These are phyloP conservation scores for Drepana falcataria DNA, from an alignment of 2,888 invertebrate genomes.

Conservation along the genomic window DNA sequence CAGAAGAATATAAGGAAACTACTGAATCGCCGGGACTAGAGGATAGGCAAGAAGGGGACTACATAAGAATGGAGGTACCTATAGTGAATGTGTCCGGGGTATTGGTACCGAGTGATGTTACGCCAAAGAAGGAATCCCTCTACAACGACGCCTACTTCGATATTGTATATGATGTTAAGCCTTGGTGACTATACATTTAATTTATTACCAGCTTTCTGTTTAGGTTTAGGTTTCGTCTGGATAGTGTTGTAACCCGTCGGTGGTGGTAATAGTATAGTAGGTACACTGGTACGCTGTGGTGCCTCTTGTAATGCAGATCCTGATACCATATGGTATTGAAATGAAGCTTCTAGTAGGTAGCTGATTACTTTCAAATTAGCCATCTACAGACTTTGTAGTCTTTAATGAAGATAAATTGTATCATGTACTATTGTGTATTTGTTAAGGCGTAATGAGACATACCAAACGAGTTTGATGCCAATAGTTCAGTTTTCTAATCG, in stretches of 20 bases:
- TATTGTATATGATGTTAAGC: slow-evolving; percentile 47
- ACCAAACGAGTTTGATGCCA: slow-evolving; percentile 48
- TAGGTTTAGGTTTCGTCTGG: too few relatives aligned
- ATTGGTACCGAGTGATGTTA: slow-evolving; percentile 16
- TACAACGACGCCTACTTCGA: slow-evolving; percentile 38
- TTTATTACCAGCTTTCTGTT: too few relatives aligned
- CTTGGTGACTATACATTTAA: slow-evolving; percentile 28
- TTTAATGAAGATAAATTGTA: too few relatives aligned
- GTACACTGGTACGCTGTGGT: too few relatives aligned
- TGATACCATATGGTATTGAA: too few relatives aligned
- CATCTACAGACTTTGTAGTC: too few relatives aligned
- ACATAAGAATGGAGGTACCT: slow-evolving; percentile 46
- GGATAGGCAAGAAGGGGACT: slow-evolving; percentile 15
- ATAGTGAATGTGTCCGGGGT: slow-evolving; percentile 51
- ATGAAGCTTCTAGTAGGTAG: too few relatives aligned
- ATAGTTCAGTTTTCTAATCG: slow-evolving; percentile 47
- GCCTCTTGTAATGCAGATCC: too few relatives aligned
- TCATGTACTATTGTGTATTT: background rate
- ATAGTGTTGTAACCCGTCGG: too few relatives aligned
- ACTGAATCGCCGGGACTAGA: background rate
- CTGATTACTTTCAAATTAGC: too few relatives aligned
- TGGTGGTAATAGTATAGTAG: too few relatives aligned
- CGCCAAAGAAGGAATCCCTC: slow-evolving; percentile 15
- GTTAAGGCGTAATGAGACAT: slow-evolving; percentile 30
- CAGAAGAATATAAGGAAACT: slow-evolving; percentile 5